phyloP scores from a whole-genome alignment of 1,140 invertebrate genomes.

The Ceratosolen solmsi region DNA sequence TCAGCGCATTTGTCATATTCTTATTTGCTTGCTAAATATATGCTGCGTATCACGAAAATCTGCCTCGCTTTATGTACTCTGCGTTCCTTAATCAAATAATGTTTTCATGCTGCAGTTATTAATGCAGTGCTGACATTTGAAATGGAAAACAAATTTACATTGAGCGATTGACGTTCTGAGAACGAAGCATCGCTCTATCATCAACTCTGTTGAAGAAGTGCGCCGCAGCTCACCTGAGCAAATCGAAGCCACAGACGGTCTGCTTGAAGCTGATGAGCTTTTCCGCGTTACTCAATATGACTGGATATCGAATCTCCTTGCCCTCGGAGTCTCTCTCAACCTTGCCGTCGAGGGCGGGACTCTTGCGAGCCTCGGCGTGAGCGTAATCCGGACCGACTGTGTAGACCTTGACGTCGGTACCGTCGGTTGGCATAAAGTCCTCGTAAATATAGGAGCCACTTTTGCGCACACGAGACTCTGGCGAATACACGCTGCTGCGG shows the following conservation, averaged over 20 bases:
- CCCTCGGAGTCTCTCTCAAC: slow-evolving; percentile 98
- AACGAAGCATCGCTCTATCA: no score
- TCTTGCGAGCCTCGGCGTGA: slow-evolving; percentile 98
- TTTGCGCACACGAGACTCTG: slow-evolving; percentile 95
- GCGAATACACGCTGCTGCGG: slow-evolving; percentile 97
- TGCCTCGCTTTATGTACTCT: no score
- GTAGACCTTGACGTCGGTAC: slow-evolving; percentile 85
- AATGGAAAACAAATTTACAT: no score
- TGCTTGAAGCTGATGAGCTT: slow-evolving; percentile 99
- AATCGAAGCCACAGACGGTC: slow-evolving; percentile 99
- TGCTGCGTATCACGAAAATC: no score
- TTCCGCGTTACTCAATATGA: slow-evolving; percentile 97
- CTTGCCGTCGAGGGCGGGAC: slow-evolving; percentile 97
- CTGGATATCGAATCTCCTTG: slow-evolving; percentile 98
- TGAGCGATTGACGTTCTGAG: no score
- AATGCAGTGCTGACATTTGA: no score
- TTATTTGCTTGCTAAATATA: no score
- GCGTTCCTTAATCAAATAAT: no score
- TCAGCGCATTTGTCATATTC: no score
- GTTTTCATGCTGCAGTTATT: no score
- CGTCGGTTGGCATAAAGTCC: slow-evolving; percentile 99
- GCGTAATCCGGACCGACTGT: slow-evolving; percentile 98
- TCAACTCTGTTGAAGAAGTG: no score
- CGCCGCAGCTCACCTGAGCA: slow-evolving; percentile 87
- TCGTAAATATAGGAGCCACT: slow-evolving; percentile 99